Evolutionary conservation across 2,797 vertebrate species (phyloP).

Genomic region (Mionectes olivaceus): DNA sequence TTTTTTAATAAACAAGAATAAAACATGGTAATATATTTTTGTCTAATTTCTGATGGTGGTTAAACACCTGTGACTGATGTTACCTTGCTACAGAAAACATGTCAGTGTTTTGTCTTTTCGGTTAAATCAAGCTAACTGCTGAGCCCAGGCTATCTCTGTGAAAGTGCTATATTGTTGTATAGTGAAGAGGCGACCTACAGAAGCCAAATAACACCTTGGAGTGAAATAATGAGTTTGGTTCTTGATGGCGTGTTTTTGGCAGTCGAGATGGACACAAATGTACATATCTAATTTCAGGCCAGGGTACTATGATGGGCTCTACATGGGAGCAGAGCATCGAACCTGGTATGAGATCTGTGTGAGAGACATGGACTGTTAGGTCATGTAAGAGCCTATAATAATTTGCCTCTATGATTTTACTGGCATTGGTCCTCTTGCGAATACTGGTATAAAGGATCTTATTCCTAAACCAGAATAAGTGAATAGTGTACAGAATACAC

Average conservation of each 20-base stretch:
- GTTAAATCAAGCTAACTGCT: not conserved
- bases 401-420: not conserved
- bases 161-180: not conserved
- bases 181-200: not conserved
- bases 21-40: not conserved
- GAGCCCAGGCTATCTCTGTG: not conserved
- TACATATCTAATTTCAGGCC: not conserved
- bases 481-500: not conserved
- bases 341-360: not conserved
- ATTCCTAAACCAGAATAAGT: not conserved
- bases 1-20: not conserved
- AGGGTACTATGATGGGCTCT: not conserved
- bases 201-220: not conserved
- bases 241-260: not conserved
- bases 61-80: not conserved
- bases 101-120: not conserved
- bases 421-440: not conserved
- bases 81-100: not conserved
- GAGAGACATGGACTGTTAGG: not conserved
- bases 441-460: not conserved
- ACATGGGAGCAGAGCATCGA: not conserved
- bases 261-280: not conserved
- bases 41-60: not conserved
- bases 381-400: not conserved
- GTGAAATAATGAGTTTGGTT: not conserved